Base-by-base conservation (phyloP, 2,113 vertebrate species). In the Caranx ignobilis region DNA sequence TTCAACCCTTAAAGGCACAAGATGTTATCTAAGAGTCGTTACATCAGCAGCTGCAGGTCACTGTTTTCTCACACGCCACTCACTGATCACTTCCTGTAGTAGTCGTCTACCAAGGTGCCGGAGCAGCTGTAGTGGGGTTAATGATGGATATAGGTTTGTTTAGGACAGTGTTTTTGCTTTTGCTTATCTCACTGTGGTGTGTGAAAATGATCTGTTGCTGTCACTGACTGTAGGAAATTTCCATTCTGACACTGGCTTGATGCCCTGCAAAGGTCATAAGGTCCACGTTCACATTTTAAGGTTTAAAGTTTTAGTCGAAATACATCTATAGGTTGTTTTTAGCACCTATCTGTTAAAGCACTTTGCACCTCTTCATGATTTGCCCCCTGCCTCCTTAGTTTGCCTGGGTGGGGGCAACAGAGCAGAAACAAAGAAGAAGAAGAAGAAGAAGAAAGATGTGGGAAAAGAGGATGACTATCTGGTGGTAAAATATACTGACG, bases 141-240 rank as follows among this genome's bases (percentile, higher is more conserved):
- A 64, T 39, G 21, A 63, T 3, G 7, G 16, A 6, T 50, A n/a
- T 18, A 15, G 57, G 52, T 75, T 66, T 62, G 5, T 39, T 59
- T 59, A 18, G 11, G 39, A 64, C 34, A 19, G 6, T 37, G 8
- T 34, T 69, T 56, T 37, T 37, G 35, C 35, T 37, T 5, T 37
- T 62, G 43, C 37, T 26, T 48, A 16, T 67, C 21, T 15, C 67
- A 80, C 65, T 60, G 59, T 47, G 59, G 68, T 61, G 48, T 19
- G n/a, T 32, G 34, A 66, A 64, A 56, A 9, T 0, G 26, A 26
- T 60, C 47, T 9, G 8, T 19, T 65, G 34, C 43, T 7, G 50
- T 55, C 54, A 21, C 26, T 15, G 3, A 56, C 54, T 59, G 19
- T 19, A 32, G 16, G 37, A 72, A 39, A 21, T 34, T 48, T 61